These are phyloP conservation scores for Lamellibrachia luymesi DNA, from an alignment of 1,140 invertebrate genomes.

Conservation along the genomic window DNA sequence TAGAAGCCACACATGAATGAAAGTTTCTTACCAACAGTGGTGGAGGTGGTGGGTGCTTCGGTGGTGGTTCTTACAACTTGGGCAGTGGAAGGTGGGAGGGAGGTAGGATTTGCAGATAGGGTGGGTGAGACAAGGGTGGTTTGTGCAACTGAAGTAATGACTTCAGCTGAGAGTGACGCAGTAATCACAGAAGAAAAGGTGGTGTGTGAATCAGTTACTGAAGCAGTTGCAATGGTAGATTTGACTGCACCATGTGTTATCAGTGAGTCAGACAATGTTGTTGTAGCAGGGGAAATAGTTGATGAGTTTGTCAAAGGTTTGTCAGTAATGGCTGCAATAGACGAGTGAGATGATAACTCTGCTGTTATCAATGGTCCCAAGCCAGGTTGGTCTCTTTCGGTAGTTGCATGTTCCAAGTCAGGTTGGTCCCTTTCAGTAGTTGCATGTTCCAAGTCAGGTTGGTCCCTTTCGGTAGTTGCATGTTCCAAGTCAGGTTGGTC, in stretches of 20 bases:
- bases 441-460: neutral
- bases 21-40: neutral
- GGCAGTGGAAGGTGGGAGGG: neutral
- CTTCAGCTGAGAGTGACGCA: neutral
- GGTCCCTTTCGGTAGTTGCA: neutral
- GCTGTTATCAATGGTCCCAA: neutral
- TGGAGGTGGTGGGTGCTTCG: neutral
- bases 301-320: neutral
- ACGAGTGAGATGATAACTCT: neutral
- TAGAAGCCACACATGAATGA: neutral
- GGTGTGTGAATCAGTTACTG: neutral
- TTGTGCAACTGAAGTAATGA: neutral
- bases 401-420: neutral
- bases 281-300: neutral
- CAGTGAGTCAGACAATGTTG: neutral
- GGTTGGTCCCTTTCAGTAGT: neutral
- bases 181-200: neutral
- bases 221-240: neutral
- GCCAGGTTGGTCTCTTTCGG: neutral
- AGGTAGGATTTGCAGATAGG: neutral
- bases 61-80: neutral
- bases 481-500: neutral
- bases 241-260: neutral
- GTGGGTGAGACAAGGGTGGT: neutral
- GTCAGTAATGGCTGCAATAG: neutral